A percentile compares a stretch with the other conserved stretches of the same genome.
phyloP scores from a whole-genome alignment of 2,797 vertebrate species.

The Megaceryle alcyon region DNA sequence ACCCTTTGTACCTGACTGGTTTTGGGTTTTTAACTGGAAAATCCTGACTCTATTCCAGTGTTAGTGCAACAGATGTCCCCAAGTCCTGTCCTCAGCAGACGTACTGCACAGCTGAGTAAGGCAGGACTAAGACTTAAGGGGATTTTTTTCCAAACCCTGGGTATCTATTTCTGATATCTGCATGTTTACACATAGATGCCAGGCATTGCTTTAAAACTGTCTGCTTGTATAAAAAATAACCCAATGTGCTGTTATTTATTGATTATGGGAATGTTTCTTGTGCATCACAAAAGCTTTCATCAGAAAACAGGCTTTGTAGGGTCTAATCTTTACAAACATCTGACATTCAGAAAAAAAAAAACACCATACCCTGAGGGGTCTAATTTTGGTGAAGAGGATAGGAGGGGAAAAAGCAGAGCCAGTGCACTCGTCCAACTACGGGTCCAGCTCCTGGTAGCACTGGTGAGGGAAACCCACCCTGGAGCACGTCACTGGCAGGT shows the following conservation, averaged over 20 bases:
- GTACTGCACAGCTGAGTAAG: neutral
- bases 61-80: constrained; percentile 13
- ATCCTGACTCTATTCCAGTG: accelerated
- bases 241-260: neutral
- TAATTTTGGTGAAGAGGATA: neutral
- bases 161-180: neutral
- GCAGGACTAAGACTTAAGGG: neutral
- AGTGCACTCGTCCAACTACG: accelerated
- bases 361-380: accelerated
- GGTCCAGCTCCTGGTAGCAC: accelerated
- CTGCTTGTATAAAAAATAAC: neutral
- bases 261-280: accelerated
- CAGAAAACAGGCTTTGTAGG: neutral
- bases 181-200: neutral
- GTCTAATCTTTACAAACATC: neutral
- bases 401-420: neutral
- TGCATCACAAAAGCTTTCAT: accelerated
- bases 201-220: neutral
- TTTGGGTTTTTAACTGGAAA: neutral
- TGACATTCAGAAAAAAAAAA: neutral
- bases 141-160: neutral
- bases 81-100: neutral
- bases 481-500: neutral
- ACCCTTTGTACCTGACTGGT: neutral
- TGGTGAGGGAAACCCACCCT: neutral